Evolutionary conservation across 2,113 vertebrate genomes (phyloP).

Genomic region (Siniperca chuatsi): DNA sequence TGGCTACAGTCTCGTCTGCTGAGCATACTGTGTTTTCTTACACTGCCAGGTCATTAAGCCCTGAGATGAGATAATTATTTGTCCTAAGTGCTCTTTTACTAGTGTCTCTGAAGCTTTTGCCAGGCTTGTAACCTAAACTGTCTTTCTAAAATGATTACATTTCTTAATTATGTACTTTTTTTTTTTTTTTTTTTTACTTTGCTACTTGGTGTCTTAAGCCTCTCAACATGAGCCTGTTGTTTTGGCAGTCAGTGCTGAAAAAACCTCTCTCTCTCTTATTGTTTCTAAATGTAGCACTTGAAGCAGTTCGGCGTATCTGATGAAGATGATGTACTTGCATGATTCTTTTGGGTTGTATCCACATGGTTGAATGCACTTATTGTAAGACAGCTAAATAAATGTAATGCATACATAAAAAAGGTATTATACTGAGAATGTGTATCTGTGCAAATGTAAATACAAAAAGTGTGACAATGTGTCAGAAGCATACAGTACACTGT

Average conservation of each 20-base stretch:
- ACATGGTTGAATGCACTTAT: too few relatives aligned
- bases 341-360: too few relatives aligned
- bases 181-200: neutral
- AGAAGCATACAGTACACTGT: neutral
- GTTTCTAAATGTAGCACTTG: too few relatives aligned
- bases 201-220: neutral
- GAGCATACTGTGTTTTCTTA: conserved; percentile 51
- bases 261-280: too few relatives aligned
- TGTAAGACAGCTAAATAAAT: too few relatives aligned
- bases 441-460: neutral
- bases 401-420: neutral
- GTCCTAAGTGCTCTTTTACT: conserved; percentile 60
- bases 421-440: neutral
- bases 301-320: too few relatives aligned
- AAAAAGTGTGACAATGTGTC: neutral
- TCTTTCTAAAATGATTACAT: conserved; percentile 40
- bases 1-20: conserved; percentile 49
- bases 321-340: too few relatives aligned
- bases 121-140: conserved; percentile 45
- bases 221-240: neutral
- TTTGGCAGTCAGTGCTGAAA: neutral
- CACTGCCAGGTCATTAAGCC: conserved; percentile 63
- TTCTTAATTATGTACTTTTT: conserved; percentile 8
- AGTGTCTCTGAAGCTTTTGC: conserved; percentile 34
- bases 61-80: conserved; percentile 60